Percentiles rank a stretch among this genome's conserved stretches.
These are phyloP conservation scores for Sula dactylatra DNA, from an alignment of 2,113 vertebrate species.

Conservation along the genomic window DNA sequence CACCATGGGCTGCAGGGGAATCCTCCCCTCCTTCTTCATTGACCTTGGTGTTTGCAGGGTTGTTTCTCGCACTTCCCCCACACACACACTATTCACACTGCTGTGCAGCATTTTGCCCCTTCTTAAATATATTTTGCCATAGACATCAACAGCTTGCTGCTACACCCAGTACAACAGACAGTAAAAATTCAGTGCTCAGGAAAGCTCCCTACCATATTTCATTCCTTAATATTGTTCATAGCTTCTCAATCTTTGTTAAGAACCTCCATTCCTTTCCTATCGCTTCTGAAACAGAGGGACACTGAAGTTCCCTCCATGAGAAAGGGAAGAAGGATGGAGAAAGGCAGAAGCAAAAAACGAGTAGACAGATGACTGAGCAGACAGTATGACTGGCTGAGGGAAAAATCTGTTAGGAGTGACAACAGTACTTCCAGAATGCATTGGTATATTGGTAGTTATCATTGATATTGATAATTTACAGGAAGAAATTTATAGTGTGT, in stretches of 20 bases:
- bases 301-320: neutral
- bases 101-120: neutral
- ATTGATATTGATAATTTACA: neutral
- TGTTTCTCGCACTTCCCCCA: neutral
- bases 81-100: no score
- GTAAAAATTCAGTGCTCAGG: neutral
- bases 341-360: neutral
- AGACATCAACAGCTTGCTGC: neutral
- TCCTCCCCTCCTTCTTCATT: neutral
- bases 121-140: neutral
- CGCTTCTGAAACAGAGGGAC: neutral
- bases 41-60: neutral
- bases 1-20: rapidly evolving
- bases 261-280: neutral
- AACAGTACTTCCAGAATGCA: neutral
- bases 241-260: neutral
- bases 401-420: neutral
- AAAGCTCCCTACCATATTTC: neutral
- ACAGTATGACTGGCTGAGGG: neutral
- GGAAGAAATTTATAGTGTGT: neutral
- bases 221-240: neutral
- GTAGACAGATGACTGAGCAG: neutral
- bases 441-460: neutral
- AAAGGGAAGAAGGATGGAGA: neutral
- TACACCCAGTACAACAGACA: neutral